Base-by-base conservation (phyloP, 1,140 invertebrate species). In the Drosophila nigrodunni region DNA sequence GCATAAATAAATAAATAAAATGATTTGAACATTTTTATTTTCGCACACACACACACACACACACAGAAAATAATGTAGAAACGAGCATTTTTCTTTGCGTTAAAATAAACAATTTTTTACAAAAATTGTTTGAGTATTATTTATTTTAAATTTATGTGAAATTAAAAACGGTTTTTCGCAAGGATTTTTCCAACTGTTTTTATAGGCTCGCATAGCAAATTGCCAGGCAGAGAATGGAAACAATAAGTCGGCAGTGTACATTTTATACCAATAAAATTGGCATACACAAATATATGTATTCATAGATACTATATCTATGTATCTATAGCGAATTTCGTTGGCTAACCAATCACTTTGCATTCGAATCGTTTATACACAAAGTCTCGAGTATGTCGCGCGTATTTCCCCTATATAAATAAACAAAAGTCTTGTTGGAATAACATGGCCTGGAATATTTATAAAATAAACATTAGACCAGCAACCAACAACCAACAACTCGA, bases 1-100 rank as follows among this genome's bases (percentile, higher is more conserved):
- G 80, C 72, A 89, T 89, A 89, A 89, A 89, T 89, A 89, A 88
- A 88, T 88, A 88, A 89, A 89, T 89, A 89, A 89, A 88, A 88
- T 88, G 85, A 88, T 88, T 88, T 88, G 85, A 78, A 77, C 86
- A 89, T 86, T 86, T 89, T 89, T 89, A 85, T 78, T 89, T 85
- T 65, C 34, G 11, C 49, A 30, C 25, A 30, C 25, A 30, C 25
- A 25, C 25, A 30, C 25, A 30, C 25, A 30, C 25, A 30, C 25
- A 30, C 25, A 30, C 41, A 61, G 77, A 70, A 74, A 64, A 69
- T 34, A 62, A 75, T 60, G 30, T 30, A 52, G 65, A 77, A 67
- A 43, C 37, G 62, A 54, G 70, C 71, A 66, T 85, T 89, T 85
- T 89, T 52, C 85, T 87, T 87, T 87, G 83, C 86, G 80, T 77